Evolutionary conservation across 2,888 invertebrate genomes (phyloP).

Genomic region (Zaprionus lineosus): DNA sequence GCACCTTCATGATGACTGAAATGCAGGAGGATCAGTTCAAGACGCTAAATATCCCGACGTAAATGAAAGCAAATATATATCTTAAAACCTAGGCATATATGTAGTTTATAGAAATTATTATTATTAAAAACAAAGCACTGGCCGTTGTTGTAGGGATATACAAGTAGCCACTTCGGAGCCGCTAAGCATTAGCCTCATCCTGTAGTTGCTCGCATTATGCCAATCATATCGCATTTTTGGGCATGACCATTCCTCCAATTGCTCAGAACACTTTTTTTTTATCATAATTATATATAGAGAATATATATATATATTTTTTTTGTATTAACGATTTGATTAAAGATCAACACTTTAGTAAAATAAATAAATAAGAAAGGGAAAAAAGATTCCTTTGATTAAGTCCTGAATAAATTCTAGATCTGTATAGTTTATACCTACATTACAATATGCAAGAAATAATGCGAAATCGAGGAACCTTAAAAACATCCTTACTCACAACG

Average conservation of each 20-base stretch:
- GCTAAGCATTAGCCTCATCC: conserved; percentile 28
- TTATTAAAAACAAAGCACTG: conserved; percentile 31
- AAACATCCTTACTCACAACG: conserved; percentile 13
- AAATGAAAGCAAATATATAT: conserved; percentile 47
- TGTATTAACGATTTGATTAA: conserved; percentile 1
- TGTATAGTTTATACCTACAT: conserved; percentile 15
- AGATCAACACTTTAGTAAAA: conserved; percentile 12
- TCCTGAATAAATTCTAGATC: conserved; percentile 18
- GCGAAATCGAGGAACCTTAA: background rate
- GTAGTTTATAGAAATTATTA: conserved; percentile 37
- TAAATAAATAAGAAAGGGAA: background rate
- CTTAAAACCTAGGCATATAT: conserved; percentile 35
- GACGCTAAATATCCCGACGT: conserved; percentile 82
- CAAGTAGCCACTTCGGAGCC: conserved; percentile 29
- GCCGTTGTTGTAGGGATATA: conserved; percentile 30
- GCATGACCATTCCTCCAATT: conserved; percentile 26
- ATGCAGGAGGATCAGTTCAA: conserved; percentile 91
- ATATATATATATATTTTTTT: background rate
- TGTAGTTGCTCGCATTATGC: conserved; percentile 44
- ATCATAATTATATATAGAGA: background rate
- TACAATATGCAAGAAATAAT: conserved; percentile 3
- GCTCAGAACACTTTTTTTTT: conserved; percentile 18
- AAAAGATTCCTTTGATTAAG: conserved; percentile 17
- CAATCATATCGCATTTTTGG: conserved; percentile 50
- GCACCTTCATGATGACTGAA: conserved; percentile 93